Conservation (phyloP, 2,113 vertebrate species). For the Lutjanus erythropterus region DNA sequence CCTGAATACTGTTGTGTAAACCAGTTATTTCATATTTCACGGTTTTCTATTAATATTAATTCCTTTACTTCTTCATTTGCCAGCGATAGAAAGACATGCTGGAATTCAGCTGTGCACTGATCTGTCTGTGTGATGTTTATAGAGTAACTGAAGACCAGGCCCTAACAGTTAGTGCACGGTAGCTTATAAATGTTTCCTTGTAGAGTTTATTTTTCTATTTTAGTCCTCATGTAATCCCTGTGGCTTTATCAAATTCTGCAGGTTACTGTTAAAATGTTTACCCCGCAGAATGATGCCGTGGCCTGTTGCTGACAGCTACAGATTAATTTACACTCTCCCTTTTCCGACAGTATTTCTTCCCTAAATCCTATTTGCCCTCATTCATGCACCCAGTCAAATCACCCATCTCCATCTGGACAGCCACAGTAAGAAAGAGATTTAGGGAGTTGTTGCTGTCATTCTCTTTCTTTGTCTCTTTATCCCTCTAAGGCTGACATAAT, state of each 20-base stretch:
- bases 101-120: constrained; percentile 10
- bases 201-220: constrained; percentile 9
- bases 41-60: constrained; percentile 41
- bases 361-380: constrained; percentile 22
- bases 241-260: constrained; percentile 11
- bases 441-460: constrained; percentile 11
- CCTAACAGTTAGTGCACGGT: background rate
- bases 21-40: constrained; percentile 42
- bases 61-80: constrained; percentile 32
- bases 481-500: background rate
- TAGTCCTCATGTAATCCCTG: constrained; percentile 11
- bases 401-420: constrained; percentile 17
- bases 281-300: constrained; percentile 8
- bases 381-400: constrained; percentile 3
- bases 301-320: constrained; percentile 12
- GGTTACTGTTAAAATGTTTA: constrained; percentile 33
- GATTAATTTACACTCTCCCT: constrained; percentile 3
- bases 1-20: constrained; percentile 30
- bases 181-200: background rate
- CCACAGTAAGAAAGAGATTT: constrained; percentile 8
- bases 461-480: constrained; percentile 15
- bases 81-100: background rate
- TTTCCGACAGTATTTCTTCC: constrained; percentile 4
- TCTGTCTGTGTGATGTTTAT: background rate
- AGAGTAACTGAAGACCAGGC: background rate